Evolutionary conservation across 1,140 invertebrate genomes (phyloP), one percentile per base, ranked within the genome.

Genomic region (Vollenhovia emeryi): DNA sequence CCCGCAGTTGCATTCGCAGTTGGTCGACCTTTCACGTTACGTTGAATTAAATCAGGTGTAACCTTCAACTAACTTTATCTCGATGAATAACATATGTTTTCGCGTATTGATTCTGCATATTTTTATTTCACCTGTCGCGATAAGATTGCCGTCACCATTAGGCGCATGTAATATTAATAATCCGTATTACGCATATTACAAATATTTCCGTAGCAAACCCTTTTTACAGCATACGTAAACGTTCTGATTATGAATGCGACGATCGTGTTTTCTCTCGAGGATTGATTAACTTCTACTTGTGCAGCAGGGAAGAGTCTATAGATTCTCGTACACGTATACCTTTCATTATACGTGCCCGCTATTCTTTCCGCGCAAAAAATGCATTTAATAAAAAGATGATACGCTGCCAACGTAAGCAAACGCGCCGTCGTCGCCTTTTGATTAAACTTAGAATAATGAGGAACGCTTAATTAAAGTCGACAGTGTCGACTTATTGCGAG

Each of bases 41-140:
- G 3, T 69, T 80, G 24, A 55, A 69, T 80, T 71, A 80, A 71
- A 80, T 82, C 66, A 82, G 24, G n/a, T 24, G 36, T 18, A 73
- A 71, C 66, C 66, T 82, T 82, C 36, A 69, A 82, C 40, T 33
- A 45, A 24, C 66, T 73, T 57, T 66, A 68, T 57, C 50, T 59
- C 13, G 52, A 79, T 55, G 45, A 79, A 68, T 68, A 79, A 27
- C 15, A 43, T 36, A 45, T 33, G 3, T 15, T 13, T 27, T 62
- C 36, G 13, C 36, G 21, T 43, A 43, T 57, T 57, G 66, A 71
- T 45, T 73, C 55, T 6, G 8, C 6, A 21, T 43, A 24, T 9
- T 21, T 71, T 71, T 13, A n/a, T 59, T 36, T 45, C 8, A 33
- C 2, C 4, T 21, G 6, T n/a, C 21, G 48, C 40, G 33, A 78